phyloP scores from a whole-genome alignment of 2,888 invertebrate species.

The Melitaea athalia region DNA sequence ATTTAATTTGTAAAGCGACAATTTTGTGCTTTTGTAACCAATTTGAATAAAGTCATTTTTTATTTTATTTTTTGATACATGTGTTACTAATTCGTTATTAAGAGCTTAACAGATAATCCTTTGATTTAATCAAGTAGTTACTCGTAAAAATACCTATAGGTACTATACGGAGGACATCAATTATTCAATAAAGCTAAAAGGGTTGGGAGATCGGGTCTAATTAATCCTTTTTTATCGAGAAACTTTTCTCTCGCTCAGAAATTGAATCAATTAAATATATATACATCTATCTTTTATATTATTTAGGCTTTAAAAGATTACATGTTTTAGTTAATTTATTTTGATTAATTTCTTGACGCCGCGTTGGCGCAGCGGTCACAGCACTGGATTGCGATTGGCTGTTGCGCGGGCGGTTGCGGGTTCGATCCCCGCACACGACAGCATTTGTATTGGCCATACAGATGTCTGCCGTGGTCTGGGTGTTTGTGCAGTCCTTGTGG shows the following conservation, averaged over 20 bases:
- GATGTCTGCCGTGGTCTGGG: too few relatives aligned
- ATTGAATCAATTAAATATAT: not conserved
- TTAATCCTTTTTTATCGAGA: conserved; percentile 25
- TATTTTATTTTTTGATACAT: too few relatives aligned
- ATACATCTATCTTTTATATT: not conserved
- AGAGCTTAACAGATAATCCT: not conserved
- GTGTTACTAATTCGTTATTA: not conserved
- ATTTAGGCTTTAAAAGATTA: not conserved
- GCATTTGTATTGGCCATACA: too few relatives aligned
- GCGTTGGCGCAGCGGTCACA: too few relatives aligned
- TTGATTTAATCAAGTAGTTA: not conserved
- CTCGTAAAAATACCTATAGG: not conserved
- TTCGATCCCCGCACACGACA: too few relatives aligned
- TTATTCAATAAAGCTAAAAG: conserved; percentile 34
- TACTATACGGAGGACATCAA: conserved; percentile 11
- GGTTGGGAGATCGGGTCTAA: conserved; percentile 21
- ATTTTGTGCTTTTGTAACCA: too few relatives aligned
- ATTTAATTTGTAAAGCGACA: too few relatives aligned
- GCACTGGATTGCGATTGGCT: too few relatives aligned
- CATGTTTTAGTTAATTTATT: not conserved
- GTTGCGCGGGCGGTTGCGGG: too few relatives aligned
- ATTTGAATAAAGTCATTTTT: too few relatives aligned
- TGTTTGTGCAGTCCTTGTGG: too few relatives aligned
- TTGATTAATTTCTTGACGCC: not conserved
- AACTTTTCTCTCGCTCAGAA: not conserved